Evolutionary conservation across 2,797 vertebrate species (phyloP).

Genomic region (Buceros bicornis): DNA sequence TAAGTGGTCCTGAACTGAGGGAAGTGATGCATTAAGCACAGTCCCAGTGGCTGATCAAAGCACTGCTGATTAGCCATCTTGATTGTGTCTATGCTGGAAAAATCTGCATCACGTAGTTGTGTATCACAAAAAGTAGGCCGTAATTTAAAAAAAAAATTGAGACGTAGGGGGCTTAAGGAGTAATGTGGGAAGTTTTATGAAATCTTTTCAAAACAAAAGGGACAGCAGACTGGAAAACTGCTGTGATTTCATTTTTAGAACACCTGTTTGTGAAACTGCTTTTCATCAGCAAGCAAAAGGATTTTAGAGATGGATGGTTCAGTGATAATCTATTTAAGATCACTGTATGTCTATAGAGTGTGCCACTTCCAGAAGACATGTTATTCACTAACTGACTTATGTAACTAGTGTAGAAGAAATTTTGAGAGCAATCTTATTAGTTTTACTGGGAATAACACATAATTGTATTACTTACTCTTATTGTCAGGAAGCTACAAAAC

Average conservation of each 20-base stretch:
- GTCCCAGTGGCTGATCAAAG: background rate
- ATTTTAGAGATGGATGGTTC: background rate
- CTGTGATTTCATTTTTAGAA: background rate
- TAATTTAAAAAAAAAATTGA: background rate
- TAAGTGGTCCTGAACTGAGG: background rate
- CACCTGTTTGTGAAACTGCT: background rate
- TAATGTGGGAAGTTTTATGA: background rate
- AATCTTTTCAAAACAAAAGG: background rate
- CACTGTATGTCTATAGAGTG: background rate
- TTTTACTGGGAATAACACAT: background rate
- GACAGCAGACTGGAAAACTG: fast-evolving
- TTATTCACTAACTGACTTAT: background rate
- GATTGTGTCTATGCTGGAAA: background rate
- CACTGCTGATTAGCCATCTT: background rate
- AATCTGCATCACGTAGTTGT: background rate
- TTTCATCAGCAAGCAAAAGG: background rate
- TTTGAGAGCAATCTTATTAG: background rate
- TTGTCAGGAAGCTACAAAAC: background rate
- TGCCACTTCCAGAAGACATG: background rate
- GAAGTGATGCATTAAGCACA: background rate
- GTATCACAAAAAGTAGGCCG: background rate
- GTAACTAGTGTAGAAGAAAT: background rate
- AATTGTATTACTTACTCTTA: background rate
- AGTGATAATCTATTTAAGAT: background rate
- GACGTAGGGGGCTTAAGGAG: background rate